These are phyloP conservation scores for Zosterops japonicus DNA, from an alignment of 2,113 vertebrate genomes.

Conservation along the genomic window DNA sequence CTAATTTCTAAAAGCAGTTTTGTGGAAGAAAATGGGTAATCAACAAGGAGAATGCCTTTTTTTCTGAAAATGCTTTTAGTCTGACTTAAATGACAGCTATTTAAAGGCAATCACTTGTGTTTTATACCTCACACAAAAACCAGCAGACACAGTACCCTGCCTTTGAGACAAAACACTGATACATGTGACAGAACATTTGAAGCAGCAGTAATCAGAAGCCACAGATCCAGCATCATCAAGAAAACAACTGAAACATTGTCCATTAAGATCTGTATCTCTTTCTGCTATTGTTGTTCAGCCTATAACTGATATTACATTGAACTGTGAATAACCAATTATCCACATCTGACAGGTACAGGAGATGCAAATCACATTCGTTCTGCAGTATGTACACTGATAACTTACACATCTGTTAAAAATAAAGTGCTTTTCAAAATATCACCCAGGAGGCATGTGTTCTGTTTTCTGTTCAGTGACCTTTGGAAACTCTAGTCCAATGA, in stretches of 20 bases:
- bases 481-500: conserved; percentile 42
- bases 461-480: conserved; percentile 65
- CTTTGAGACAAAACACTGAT: conserved; percentile 48
- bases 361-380: neutral
- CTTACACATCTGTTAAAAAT: conserved; percentile 25
- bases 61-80: conserved; percentile 7
- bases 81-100: conserved; percentile 30
- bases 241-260: neutral
- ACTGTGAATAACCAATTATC: conserved; percentile 18
- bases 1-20: conserved; percentile 29
- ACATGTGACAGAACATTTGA: conserved; percentile 28
- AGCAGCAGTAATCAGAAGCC: conserved; percentile 30
- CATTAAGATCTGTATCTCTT: conserved; percentile 3
- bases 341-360: neutral
- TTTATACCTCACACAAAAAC: conserved; percentile 26
- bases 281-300: neutral
- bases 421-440: conserved; percentile 27
- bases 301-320: neutral
- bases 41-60: conserved; percentile 4
- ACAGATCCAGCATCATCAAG: neutral
- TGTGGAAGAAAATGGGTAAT: conserved; percentile 52
- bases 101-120: conserved; percentile 51
- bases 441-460: conserved; percentile 33
- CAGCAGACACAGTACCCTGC: conserved; percentile 14
- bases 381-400: neutral